Evolutionary conservation across 2,888 invertebrate species (phyloP), one percentile per base, ranked within the genome.

Genomic region (Balanococcus diminutus): DNA sequence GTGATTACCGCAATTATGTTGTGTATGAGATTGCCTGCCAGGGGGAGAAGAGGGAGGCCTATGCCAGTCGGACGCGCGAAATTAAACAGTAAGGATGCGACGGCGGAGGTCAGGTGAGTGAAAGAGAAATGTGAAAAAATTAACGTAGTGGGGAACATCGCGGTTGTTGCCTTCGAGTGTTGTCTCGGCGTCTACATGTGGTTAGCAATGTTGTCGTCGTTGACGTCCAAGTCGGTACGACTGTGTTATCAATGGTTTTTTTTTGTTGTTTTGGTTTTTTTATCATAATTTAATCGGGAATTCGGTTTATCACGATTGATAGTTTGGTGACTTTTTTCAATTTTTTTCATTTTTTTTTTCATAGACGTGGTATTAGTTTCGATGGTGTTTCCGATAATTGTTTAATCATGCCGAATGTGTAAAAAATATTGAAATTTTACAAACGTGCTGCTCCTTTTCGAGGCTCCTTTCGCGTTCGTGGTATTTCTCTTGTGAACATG

Each of bases 1-100:
- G 85, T 85, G 85, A 85, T 85, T 85, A 79, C 72, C 85, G 85
- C 75, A 85, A 84, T 42, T 84, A 84, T 84, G 84, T 42, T 36
- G 81, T 39, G 19, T 81, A n/a, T 42, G 9, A 6, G 28, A 81
- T 36, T 14, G 25, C 11, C 82, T 51, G n/a, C n/a, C 16, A 46
- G 19, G 82, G 82, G 14, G n/a, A 2, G 67, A 67, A 31, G 56
- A 22, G 46, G 39, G 56, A 4, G 19, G 32, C 6, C 19, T n/a
- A n/a, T n/a, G n/a, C n/a, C n/a, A n/a, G n/a, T 32, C 31, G 82
- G 56, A 56, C 56, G 82, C 56, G 82, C 42, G 42, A 81, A 81
- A 81, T 46, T 28, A 46, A 31, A 75, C 31, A n/a, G 81, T 46
- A 46, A 81, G 28, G 81, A 81, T 81, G 81, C 81, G 42, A 51